Evolutionary conservation across 2,888 invertebrate genomes (phyloP), one percentile per base, ranked within the genome.

Genomic region (Leptothorax acervorum): DNA sequence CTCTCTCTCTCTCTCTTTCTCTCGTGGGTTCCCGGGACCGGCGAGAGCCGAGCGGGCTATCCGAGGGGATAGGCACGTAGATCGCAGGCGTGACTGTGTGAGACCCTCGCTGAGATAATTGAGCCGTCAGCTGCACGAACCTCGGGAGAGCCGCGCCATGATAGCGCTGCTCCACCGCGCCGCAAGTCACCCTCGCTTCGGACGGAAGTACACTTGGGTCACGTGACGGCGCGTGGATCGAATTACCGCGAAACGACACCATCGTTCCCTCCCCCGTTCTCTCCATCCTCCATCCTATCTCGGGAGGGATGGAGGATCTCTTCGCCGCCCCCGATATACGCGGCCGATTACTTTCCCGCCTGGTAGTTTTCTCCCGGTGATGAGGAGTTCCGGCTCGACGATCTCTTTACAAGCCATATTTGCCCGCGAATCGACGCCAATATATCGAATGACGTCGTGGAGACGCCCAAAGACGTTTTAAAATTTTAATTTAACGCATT

Each of bases 51-150:
- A 87, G 87, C 85, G 63, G 63, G 66, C 73, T 57, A 57, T 73
- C 42, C 76, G 74, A 60, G 75, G 85, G 83, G 88, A 78, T 83
- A 87, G 85, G 87, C 81, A 73, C 79, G 79, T 90, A 84, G 90
- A 92, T 92, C 89, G 91, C 92, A 90, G 92, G 93, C 92, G 93
- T 93, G 93, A 93, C 92, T 93, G 92, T 90, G 91, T 91, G 91
- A 92, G 91, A 88, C 91, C 89, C 88, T 92, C 89, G 91, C 91
- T 87, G 93, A 93, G 93, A 94, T 94, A 94, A 94, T 94, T 94
- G 94, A 94, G 93, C 93, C 94, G 94, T 94, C 94, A 94, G 93
- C 93, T 93, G 94, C 94, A 94, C 89, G 91, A 91, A 91, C 93
- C 90, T 90, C 91, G 84, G 66, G 66, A 68, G 66, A 90, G 60